Base-by-base conservation (phyloP, 2,888 invertebrate genomes). In the Sipha maydis region DNA sequence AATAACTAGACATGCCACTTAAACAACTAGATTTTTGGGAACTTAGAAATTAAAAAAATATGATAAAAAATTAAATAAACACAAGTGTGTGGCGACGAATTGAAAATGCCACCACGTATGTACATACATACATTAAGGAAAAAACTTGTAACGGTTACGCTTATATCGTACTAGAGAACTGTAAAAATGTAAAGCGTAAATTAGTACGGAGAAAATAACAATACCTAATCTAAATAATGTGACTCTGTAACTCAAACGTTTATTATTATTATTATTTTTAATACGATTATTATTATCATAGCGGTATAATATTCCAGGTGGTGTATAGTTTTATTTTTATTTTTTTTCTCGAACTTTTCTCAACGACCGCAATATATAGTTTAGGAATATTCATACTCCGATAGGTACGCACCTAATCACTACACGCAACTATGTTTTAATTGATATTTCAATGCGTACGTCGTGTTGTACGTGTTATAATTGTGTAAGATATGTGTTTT, bases 1-100 rank as follows among this genome's bases (percentile, higher is more conserved):
- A 80, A 56, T 61, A 73, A 73, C 56, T 86, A 79, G 76, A 67
- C 21, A 85, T 48, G 77, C 28, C 77, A 77, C 76, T 77, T 77
- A 48, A 28, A 28, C 61, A 3, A 76, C 41, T 31, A 76, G 7
- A 14, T 67, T 75, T 71, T 83, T 71, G 17, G 19, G 28, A 84
- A 28, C 19, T 75, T 28, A 41, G 76, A 76, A 61, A 56, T 69
- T 38, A 76, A 76, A 19, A 76, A 76, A 75, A 67, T 71, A 28
- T 31, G 61, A 28, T 71, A 71, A 14, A 71, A 48, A 71, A 71
- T 71, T 4, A 80, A 67, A 80, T 17, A 79, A 79, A 34, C 61
- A 78, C 31, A 34, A 56, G 78, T 34, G 38, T 67, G 28, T 3
- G 34, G 31, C 21, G 28, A 17, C 54, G 8, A 76, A 31, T 31